phyloP scores from a whole-genome alignment of 2,113 vertebrate genomes.

The Oreochromis spilurus region DNA sequence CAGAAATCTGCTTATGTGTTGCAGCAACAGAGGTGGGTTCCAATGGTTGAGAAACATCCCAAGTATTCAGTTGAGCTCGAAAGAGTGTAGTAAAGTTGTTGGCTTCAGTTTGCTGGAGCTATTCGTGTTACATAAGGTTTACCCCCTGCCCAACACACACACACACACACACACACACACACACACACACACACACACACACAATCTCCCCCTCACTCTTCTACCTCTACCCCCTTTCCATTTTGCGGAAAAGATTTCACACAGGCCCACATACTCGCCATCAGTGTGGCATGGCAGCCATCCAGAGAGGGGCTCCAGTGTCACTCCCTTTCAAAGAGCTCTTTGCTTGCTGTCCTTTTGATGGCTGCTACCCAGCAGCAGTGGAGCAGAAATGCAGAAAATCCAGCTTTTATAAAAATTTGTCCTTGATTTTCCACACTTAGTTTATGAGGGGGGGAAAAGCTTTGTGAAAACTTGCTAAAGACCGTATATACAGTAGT shows the following conservation, averaged over 20 bases:
- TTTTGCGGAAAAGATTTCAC: constrained; percentile 47
- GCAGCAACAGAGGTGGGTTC: neutral
- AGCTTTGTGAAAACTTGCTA: neutral
- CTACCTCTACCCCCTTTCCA: constrained; percentile 3
- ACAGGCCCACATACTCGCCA: constrained; percentile 27
- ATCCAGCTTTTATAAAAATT: constrained; percentile 54
- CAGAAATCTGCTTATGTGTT: constrained; percentile 24
- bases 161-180: neutral
- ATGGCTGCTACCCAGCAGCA: constrained; percentile 46
- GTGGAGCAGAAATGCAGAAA: constrained; percentile 37
- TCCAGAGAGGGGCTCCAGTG: constrained; percentile 59
- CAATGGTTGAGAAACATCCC: constrained; percentile 37
- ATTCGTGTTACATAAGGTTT: constrained; percentile 57
- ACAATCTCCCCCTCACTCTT: neutral
- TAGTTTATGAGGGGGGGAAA: neutral
- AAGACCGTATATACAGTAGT: neutral
- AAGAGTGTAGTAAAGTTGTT: constrained; percentile 47
- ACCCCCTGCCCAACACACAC: neutral
- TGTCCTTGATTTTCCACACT: constrained; percentile 46
- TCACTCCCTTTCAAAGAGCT: constrained; percentile 59
- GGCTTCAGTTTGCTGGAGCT: constrained; percentile 41
- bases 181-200: neutral
- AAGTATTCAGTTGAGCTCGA: constrained; percentile 12
- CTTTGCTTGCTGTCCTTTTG: constrained; percentile 58
- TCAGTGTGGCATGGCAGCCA: constrained; percentile 42